Evolutionary conservation across 1,140 invertebrate species (phyloP).

Genomic region (Ips nitidus): DNA sequence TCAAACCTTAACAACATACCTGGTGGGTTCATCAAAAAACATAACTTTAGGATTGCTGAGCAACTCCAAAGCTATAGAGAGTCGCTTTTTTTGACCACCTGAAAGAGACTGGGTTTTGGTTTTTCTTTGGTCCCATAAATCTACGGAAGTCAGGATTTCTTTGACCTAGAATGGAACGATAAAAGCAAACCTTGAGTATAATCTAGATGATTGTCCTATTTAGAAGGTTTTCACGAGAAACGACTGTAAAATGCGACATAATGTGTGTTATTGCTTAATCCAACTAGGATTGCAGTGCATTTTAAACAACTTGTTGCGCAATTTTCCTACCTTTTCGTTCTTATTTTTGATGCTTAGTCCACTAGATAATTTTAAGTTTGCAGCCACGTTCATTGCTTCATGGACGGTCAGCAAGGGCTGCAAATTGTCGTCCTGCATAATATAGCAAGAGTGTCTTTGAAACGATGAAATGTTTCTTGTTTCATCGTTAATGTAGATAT

Average conservation of each 20-base stretch:
- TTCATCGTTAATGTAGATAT: slow-evolving; percentile 60
- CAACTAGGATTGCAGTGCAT: no score
- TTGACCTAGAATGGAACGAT: slow-evolving; percentile 59
- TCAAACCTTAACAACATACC: slow-evolving; percentile 6
- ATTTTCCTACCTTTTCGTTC: slow-evolving; percentile 58
- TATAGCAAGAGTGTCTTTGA: slow-evolving; percentile 75
- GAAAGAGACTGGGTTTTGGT: slow-evolving; percentile 78
- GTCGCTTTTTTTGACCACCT: slow-evolving; percentile 87
- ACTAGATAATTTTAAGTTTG: slow-evolving; percentile 78
- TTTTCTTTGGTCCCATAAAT: slow-evolving; percentile 65
- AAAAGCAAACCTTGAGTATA: not conserved
- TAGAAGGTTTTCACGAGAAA: no score
- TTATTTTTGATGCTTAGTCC: slow-evolving; percentile 63
- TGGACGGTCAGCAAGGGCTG: slow-evolving; percentile 78
- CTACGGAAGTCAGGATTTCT: slow-evolving; percentile 71
- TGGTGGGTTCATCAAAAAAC: slow-evolving; percentile 68
- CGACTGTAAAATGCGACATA: no score
- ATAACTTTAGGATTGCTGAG: slow-evolving; percentile 80
- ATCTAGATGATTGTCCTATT: not conserved
- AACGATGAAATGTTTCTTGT: slow-evolving; percentile 63
- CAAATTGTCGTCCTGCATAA: slow-evolving; percentile 86
- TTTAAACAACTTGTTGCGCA: not conserved
- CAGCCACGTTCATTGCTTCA: slow-evolving; percentile 81
- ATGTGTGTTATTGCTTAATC: no score
- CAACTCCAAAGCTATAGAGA: slow-evolving; percentile 80